These are phyloP conservation scores for Polyommatus icarus DNA, from an alignment of 2,888 invertebrate genomes.

Conservation along the genomic window DNA sequence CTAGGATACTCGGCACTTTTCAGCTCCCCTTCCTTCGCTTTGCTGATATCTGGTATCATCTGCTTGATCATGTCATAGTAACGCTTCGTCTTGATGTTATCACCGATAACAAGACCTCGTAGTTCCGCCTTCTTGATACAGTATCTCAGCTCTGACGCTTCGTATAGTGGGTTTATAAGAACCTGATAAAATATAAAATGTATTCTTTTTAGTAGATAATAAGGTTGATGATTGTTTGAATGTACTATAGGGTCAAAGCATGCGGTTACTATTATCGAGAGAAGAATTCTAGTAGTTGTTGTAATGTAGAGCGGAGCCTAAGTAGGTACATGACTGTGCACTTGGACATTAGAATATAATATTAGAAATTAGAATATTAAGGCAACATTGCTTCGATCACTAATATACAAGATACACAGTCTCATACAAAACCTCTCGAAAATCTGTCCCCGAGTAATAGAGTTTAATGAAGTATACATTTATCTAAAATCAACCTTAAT, in stretches of 20 bases:
- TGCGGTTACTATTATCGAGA: background rate
- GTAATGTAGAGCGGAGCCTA: background rate
- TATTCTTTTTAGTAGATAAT: too few species aligned
- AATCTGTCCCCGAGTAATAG: too few species aligned
- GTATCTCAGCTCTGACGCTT: slow-evolving; percentile 85
- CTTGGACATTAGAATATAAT: too few species aligned
- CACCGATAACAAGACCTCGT: slow-evolving; percentile 84
- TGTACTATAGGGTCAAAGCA: background rate
- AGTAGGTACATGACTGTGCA: too few species aligned
- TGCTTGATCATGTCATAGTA: slow-evolving; percentile 83
- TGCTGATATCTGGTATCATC: slow-evolving; percentile 80
- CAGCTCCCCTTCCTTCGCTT: slow-evolving; percentile 68
- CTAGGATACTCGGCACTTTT: slow-evolving; percentile 70
- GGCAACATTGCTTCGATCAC: too few species aligned
- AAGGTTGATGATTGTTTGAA: too few species aligned
- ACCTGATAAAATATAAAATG: slow-evolving; percentile 72
- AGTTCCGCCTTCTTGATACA: slow-evolving; percentile 86
- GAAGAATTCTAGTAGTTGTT: background rate
- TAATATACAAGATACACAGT: too few species aligned
- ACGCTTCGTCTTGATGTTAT: slow-evolving; percentile 82
- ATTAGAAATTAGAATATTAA: too few species aligned
- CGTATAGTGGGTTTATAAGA: slow-evolving; percentile 89
- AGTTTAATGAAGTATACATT: too few species aligned
- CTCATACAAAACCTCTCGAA: too few species aligned
- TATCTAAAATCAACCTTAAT: too few species aligned